phyloP scores from a whole-genome alignment of 2,888 invertebrate genomes.

The Lutraria lutraria region DNA sequence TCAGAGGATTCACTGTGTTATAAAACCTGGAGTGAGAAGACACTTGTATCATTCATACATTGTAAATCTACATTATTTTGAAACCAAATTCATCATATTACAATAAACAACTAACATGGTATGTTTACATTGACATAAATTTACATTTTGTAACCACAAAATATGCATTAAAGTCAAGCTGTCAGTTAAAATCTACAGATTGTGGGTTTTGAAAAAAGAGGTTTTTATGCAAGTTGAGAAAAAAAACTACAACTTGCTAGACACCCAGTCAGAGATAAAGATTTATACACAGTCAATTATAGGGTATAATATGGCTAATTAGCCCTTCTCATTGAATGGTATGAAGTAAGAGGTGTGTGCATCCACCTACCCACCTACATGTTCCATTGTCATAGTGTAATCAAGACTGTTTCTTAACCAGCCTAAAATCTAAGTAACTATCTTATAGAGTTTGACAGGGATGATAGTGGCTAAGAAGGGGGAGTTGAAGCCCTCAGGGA shows the following conservation, averaged over 20 bases:
- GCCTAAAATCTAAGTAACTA: not conserved
- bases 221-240: not conserved
- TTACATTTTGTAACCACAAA: slow-evolving; percentile 3
- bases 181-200: not conserved
- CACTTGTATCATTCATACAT: not conserved
- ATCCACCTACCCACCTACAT: not conserved
- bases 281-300: not conserved
- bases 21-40: not conserved
- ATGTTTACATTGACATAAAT: not conserved
- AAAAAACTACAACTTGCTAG: not conserved
- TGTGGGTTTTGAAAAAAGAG: not conserved
- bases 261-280: slow-evolving; percentile 10
- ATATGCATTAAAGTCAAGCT: not conserved
- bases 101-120: not conserved
- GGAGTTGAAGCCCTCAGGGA: not conserved
- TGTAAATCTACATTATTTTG: slow-evolving; percentile 6
- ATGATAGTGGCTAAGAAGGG: not conserved
- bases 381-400: not conserved
- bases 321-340: not conserved
- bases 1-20: not conserved
- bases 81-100: slow-evolving; percentile 5
- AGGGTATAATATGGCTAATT: not conserved
- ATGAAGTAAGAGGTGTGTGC: not conserved
- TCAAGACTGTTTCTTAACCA: not conserved
- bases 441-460: not conserved